phyloP scores from a whole-genome alignment of 2,888 invertebrate species.

The Mesorhabditis belari region DNA sequence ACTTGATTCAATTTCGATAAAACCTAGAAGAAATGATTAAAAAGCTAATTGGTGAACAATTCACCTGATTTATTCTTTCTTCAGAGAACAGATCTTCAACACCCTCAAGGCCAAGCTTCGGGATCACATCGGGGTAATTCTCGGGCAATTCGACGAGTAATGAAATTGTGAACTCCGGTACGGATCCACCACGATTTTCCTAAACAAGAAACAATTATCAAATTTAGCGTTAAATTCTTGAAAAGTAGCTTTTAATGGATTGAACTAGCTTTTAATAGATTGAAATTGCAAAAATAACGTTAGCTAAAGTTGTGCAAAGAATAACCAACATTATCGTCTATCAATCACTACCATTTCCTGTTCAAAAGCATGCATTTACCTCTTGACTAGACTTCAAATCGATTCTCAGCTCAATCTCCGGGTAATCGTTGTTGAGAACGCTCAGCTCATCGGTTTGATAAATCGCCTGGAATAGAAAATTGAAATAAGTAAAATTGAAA shows the following conservation, averaged over 20 bases:
- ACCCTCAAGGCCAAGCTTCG: constrained; percentile 31
- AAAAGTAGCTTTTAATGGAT: no score
- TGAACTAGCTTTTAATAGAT: no score
- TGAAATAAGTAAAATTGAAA: no score
- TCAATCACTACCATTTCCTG: neutral
- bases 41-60: constrained; percentile 6
- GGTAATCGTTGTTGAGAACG: constrained; percentile 15
- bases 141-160: constrained; percentile 26
- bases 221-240: no score
- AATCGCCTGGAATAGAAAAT: constrained; percentile 10
- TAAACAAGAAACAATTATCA: constrained; percentile 3
- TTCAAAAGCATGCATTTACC: neutral
- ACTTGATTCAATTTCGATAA: constrained; percentile 14
- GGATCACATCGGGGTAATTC: constrained; percentile 44
- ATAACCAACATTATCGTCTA: neutral
- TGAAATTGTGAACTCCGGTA: constrained; percentile 19
- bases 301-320: neutral
- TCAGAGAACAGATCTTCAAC: constrained; percentile 29
- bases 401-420: constrained; percentile 19
- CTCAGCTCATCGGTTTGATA: constrained; percentile 27
- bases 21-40: neutral
- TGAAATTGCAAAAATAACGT: no score
- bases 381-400: constrained; percentile 23
- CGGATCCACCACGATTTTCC: constrained; percentile 12
- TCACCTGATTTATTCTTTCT: constrained; percentile 22